phyloP scores from a whole-genome alignment of 1,140 invertebrate species.

The Halesus radiatus region DNA sequence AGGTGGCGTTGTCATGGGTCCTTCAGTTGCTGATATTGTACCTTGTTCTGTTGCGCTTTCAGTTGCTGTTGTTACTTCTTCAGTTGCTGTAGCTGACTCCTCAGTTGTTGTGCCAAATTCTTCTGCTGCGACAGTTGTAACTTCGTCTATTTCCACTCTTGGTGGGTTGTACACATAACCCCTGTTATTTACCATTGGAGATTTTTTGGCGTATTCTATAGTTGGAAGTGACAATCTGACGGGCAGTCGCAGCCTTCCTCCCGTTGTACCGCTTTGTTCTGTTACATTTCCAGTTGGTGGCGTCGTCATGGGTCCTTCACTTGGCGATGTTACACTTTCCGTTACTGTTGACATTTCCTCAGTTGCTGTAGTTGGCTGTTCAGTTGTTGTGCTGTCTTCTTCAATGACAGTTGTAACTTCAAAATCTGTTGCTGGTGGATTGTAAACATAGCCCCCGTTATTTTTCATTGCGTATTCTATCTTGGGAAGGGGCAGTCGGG shows the following conservation, averaged over 20 bases:
- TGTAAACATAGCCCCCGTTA: neutral
- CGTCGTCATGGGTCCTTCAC: neutral
- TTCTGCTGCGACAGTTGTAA: neutral
- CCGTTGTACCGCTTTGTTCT: slow-evolving; percentile 40
- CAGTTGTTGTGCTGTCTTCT: neutral
- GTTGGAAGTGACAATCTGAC: slow-evolving; percentile 50
- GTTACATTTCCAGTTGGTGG: neutral
- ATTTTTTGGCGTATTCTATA: slow-evolving; percentile 14
- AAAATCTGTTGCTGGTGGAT: neutral
- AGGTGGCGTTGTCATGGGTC: neutral
- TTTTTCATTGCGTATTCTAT: slow-evolving; percentile 19
- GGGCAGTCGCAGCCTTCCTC: slow-evolving; percentile 63
- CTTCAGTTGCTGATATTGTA: neutral
- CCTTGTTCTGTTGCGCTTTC: neutral
- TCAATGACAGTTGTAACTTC: neutral
- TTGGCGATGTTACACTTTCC: neutral
- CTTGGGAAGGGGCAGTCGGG: slow-evolving; percentile 50
- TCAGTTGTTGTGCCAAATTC: neutral
- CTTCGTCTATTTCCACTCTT: neutral
- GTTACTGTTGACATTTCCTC: neutral
- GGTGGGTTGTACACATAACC: neutral
- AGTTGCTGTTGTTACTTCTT: neutral
- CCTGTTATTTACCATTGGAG: neutral
- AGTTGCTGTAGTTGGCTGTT: neutral
- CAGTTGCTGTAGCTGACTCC: neutral